phyloP scores from a whole-genome alignment of 2,797 vertebrate genomes.

The Schizothorax lantsangensis region DNA sequence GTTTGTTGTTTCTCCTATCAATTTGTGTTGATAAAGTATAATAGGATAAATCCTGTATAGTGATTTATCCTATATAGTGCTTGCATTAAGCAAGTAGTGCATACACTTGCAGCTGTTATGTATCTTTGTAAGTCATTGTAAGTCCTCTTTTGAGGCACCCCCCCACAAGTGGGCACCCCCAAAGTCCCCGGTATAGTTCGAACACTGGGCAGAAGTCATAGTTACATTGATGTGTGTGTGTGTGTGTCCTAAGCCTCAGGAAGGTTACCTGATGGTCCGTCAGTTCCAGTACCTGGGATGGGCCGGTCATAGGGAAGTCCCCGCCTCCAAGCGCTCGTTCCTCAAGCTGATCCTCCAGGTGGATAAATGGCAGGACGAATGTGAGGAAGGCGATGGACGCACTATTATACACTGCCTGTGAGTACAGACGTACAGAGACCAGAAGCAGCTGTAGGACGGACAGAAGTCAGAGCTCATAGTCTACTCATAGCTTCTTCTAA shows the following conservation, averaged over 20 bases:
- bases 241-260: constrained; percentile 86
- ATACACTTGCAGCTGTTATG: no score
- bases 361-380: constrained; percentile 99
- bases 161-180: no score
- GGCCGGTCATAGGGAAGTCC: constrained; percentile 94
- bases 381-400: constrained; percentile 95
- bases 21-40: no score
- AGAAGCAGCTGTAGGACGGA: not conserved
- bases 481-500: not conserved
- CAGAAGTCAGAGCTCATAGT: not conserved
- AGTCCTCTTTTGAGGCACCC: no score
- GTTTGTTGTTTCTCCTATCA: no score
- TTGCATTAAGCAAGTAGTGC: no score
- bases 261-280: constrained; percentile 98
- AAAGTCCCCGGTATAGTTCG: no score
- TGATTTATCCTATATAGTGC: no score
- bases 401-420: constrained; percentile 97
- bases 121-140: no score
- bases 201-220: no score
- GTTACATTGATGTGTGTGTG: not conserved
- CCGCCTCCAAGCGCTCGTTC: constrained; percentile 96
- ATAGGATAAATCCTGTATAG: no score
- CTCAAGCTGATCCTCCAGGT: constrained; percentile 97
- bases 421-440: constrained; percentile 69
- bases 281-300: constrained; percentile 99